Evolutionary conservation across 2,113 vertebrate species (phyloP).

Genomic region (Eudyptes chrysolophus): DNA sequence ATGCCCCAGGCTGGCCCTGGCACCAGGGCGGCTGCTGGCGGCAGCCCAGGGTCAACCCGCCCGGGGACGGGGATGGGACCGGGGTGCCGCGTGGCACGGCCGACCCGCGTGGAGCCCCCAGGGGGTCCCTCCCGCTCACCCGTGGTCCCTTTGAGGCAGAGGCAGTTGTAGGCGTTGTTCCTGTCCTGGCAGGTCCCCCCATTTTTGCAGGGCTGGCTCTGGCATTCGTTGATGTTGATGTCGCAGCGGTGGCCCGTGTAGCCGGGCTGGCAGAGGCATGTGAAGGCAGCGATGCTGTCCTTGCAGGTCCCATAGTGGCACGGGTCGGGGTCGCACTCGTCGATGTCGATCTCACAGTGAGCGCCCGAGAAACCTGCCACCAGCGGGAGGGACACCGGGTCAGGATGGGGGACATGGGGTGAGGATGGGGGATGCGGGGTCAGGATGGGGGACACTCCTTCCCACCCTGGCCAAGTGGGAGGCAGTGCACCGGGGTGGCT

Average conservation of each 20-base stretch:
- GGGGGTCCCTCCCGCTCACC: conserved; percentile 66
- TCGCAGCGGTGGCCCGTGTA: conserved; percentile 91
- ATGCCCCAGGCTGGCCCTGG: not conserved
- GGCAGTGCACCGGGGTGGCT: accelerated
- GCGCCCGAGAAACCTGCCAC: conserved; percentile 83
- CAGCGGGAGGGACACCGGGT: not conserved
- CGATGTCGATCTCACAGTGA: conserved; percentile 87
- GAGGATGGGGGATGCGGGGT: not conserved
- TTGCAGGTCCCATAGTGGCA: conserved; percentile 92
- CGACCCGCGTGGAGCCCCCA: accelerated
- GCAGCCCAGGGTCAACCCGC: not conserved
- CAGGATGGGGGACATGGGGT: not conserved
- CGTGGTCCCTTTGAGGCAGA: conserved; percentile 89
- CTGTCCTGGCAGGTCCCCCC: conserved; percentile 91
- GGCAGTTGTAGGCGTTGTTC: conserved; percentile 85
- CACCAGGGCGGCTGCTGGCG: not conserved
- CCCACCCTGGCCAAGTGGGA: accelerated
- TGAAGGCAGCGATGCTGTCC: conserved; percentile 87
- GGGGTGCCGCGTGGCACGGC: accelerated
- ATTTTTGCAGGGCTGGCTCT: conserved; percentile 92
- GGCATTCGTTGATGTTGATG: conserved; percentile 92
- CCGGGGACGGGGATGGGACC: accelerated
- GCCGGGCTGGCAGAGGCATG: conserved; percentile 86
- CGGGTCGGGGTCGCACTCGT: conserved; percentile 88
- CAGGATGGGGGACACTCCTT: not conserved